These are phyloP conservation scores for Melinaea menophilus DNA, from an alignment of 2,888 invertebrate genomes.

Conservation along the genomic window DNA sequence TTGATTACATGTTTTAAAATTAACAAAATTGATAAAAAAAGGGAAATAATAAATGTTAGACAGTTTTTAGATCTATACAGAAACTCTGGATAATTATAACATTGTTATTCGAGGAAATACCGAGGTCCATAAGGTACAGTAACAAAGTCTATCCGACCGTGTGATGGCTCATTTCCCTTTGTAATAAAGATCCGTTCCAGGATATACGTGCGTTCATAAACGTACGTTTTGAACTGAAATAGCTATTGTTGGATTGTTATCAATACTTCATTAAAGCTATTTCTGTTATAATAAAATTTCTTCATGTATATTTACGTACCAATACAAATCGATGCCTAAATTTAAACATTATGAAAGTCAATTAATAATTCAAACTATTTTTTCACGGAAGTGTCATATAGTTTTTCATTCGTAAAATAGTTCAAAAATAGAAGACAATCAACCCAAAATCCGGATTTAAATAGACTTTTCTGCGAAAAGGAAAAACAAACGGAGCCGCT, in stretches of 20 bases:
- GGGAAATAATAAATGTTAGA: background rate
- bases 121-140: conserved; percentile 41
- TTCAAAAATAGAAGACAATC: conserved; percentile 8
- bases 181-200: conserved; percentile 46
- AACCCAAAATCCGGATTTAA: conserved; percentile 23
- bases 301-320: background rate
- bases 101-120: conserved; percentile 37
- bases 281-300: background rate
- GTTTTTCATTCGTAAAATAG: background rate
- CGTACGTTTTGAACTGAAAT: conserved; percentile 32
- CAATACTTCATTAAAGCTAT: background rate
- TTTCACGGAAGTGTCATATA: background rate
- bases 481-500: conserved; percentile 30
- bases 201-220: conserved; percentile 45
- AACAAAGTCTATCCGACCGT: conserved; percentile 42
- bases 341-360: background rate
- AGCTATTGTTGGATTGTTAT: conserved; percentile 5
- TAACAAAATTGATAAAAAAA: background rate
- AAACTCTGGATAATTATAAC: conserved; percentile 1
- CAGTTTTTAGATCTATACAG: background rate
- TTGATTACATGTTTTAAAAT: too few relatives aligned
- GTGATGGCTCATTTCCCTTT: conserved; percentile 57
- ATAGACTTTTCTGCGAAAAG: conserved; percentile 28
- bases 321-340: background rate
- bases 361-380: background rate